Conservation (phyloP, 1,140 invertebrate genomes). For the Linepithema humile region DNA sequence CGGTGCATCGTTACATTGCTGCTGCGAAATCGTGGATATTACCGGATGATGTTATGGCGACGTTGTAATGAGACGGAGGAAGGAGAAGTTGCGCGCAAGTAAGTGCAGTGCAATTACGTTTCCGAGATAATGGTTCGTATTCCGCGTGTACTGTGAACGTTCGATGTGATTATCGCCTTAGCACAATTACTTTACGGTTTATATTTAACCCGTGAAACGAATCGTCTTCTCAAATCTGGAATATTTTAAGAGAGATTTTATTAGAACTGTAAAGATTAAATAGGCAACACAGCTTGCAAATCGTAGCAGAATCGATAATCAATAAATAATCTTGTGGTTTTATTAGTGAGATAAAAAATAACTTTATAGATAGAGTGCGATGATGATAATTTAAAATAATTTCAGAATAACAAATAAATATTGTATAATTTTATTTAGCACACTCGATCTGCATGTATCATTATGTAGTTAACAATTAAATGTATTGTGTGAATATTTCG, state of each 20-base stretch:
- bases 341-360: background rate
- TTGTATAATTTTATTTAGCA: background rate
- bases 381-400: background rate
- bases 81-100: constrained; percentile 17
- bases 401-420: background rate
- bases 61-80: background rate
- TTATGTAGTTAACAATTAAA: background rate
- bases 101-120: constrained; percentile 41
- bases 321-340: background rate
- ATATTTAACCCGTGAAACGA: background rate
- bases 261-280: background rate
- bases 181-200: background rate
- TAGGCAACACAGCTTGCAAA: background rate
- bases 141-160: background rate
- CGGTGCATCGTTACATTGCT: background rate
- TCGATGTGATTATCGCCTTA: background rate
- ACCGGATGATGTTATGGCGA: background rate
- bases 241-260: background rate
- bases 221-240: background rate
- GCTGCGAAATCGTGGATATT: background rate
- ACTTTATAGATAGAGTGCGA: background rate
- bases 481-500: background rate
- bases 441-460: background rate
- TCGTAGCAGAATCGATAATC: background rate
- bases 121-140: constrained; percentile 45